Evolutionary conservation across 2,888 invertebrate genomes (phyloP).

Genomic region (Rotaria macrura): DNA sequence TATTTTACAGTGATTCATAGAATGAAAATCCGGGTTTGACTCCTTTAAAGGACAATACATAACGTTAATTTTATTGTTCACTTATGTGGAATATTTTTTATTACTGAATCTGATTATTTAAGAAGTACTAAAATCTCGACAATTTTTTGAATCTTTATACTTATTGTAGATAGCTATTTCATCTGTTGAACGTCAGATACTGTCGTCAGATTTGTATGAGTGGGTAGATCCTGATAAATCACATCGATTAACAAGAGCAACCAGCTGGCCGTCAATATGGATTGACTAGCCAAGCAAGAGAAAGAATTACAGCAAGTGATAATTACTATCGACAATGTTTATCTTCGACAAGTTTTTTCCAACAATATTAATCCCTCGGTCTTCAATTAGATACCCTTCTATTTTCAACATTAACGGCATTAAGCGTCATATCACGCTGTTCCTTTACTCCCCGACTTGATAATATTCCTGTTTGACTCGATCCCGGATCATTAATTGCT

Average conservation of each 20-base stretch:
- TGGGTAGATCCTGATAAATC: too few relatives aligned
- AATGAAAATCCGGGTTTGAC: too few relatives aligned
- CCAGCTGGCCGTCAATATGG: background rate
- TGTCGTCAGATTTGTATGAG: too few relatives aligned
- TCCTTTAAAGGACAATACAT: too few relatives aligned
- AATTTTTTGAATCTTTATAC: too few relatives aligned
- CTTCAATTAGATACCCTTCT: background rate
- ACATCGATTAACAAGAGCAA: background rate
- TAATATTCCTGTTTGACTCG: background rate
- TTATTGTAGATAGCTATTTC: too few relatives aligned
- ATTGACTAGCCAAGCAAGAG: background rate
- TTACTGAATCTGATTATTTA: too few relatives aligned
- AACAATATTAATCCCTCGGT: background rate
- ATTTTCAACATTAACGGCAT: background rate
- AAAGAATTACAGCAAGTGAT: background rate
- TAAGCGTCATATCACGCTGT: background rate
- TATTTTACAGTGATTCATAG: too few relatives aligned
- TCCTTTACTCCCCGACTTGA: background rate
- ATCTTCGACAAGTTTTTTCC: background rate
- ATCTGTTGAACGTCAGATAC: too few relatives aligned
- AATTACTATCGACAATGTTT: background rate
- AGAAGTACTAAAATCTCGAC: too few relatives aligned
- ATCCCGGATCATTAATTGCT: background rate
- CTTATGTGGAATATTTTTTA: too few relatives aligned
- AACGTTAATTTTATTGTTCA: too few relatives aligned